Evolutionary conservation across 2,888 invertebrate species (phyloP).

Genomic region (Tipula helvola): DNA sequence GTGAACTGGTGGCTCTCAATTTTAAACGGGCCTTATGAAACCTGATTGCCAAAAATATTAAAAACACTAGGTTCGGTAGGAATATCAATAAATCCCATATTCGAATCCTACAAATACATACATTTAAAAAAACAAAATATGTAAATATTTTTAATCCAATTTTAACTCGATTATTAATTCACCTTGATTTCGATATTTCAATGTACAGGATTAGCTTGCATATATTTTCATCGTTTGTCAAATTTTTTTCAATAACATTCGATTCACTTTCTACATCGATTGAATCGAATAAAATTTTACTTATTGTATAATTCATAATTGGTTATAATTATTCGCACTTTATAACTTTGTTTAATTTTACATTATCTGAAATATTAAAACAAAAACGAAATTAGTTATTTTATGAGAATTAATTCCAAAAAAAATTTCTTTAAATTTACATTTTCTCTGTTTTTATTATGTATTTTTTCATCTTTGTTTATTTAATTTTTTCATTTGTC

Average conservation of each 20-base stretch:
- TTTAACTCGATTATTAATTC: not conserved
- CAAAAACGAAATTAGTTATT: not conserved
- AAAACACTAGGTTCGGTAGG: not conserved
- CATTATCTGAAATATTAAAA: not conserved
- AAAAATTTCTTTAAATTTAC: not conserved
- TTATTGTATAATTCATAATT: not conserved
- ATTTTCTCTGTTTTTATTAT: not conserved
- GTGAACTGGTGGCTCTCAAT: not conserved
- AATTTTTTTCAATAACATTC: conserved; percentile 6
- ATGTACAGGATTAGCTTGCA: conserved; percentile 5
- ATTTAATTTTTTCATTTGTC: not conserved
- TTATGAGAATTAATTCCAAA: not conserved
- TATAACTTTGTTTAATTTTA: not conserved
- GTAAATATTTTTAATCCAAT: not conserved
- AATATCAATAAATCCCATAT: conserved; percentile 7
- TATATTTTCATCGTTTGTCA: not conserved
- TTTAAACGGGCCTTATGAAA: not conserved
- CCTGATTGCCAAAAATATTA: not conserved
- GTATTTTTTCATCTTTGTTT: not conserved
- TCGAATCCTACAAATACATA: not conserved
- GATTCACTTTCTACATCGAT: conserved; percentile 4
- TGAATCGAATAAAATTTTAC: not conserved
- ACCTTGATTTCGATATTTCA: not conserved
- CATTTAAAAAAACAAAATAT: not conserved
- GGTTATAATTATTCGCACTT: not conserved